phyloP scores from a whole-genome alignment of 2,888 invertebrate genomes.

The Malthinus flaveolus region DNA sequence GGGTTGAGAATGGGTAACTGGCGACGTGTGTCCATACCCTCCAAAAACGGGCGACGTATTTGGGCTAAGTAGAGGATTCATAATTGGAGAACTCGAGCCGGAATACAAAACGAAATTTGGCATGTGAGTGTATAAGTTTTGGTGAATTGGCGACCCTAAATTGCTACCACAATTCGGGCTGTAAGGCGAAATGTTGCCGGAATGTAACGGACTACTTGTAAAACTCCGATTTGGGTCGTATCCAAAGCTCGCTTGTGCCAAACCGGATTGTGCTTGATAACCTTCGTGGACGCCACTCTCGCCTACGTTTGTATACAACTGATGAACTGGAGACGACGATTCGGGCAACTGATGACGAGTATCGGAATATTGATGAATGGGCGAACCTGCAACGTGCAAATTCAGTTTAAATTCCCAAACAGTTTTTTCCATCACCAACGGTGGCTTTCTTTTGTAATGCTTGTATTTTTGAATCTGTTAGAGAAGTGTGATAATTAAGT shows the following conservation, averaged over 20 bases:
- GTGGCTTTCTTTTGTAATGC: not conserved
- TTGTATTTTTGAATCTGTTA: not conserved
- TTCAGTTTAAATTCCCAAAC: not conserved
- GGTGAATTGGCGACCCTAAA: conserved; percentile 45
- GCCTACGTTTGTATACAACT: conserved; percentile 42
- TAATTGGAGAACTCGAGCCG: conserved; percentile 44
- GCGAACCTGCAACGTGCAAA: conserved; percentile 64
- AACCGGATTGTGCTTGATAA: conserved; percentile 17
- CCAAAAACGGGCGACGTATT: conserved; percentile 48
- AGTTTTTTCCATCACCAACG: no score
- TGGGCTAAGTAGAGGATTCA: conserved; percentile 46
- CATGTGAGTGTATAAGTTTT: conserved; percentile 43
- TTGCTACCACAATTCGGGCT: conserved; percentile 46
- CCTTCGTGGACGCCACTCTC: conserved; percentile 24
- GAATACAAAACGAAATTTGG: conserved; percentile 45
- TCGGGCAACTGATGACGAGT: conserved; percentile 47
- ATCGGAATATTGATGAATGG: conserved; percentile 60
- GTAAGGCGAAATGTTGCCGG: conserved; percentile 44
- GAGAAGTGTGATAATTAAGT: conserved; percentile 15
- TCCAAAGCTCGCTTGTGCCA: conserved; percentile 18
- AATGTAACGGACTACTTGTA: conserved; percentile 41
- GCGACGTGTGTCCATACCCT: conserved; percentile 37
- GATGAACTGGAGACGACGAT: conserved; percentile 65
- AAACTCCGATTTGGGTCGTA: conserved; percentile 37
- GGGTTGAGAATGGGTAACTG: conserved; percentile 35